Evolutionary conservation across 2,888 invertebrate genomes (phyloP), one percentile per base, ranked within the genome.

Genomic region (Melipona bicolor): DNA sequence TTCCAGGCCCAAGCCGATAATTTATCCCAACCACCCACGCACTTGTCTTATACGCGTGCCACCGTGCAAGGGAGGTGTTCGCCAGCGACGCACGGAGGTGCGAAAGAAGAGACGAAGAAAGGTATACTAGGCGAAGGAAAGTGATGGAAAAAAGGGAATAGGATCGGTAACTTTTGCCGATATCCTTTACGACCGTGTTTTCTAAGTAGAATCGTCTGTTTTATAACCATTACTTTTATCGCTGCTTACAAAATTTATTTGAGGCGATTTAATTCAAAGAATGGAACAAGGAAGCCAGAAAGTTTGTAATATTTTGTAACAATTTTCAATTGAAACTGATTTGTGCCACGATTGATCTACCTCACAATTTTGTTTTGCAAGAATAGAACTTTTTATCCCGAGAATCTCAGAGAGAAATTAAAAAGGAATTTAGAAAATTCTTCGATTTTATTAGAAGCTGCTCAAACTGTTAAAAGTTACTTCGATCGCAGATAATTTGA

Each of bases 11-110:
- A 88, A 90, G 88, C 87, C 78, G 86, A 77, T 88, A 90, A 90
- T 90, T 90, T 90, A 90, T 90, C 85, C 83, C 81, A 84, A 24
- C 89, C 85, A 90, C 88, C 90, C 88, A 90, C 89, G 90, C 89
- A 67, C 84, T 86, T 84, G 83, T 90, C 86, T 81, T 85, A 86
- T 82, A 70, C 89, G 86, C 87, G 90, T 89, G 89, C 89, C 90
- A 89, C 86, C 69, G 89, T 81, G 70, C 81, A 70, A 68, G 77
- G 59, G 56, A 65, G 43, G 69, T 64, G 79, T 61, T 77, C 74
- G 69, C 77, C 79, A 73, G 73, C 79, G 64, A 76, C 27, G 61
- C n/a, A 17, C 54, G 59, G 59, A 64, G 76, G 50, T 67, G 4
- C 49, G 27, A 56, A 69, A 50, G n/a, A 24, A 75, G n/a, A 43